Conservation (phyloP, 2,113 vertebrate species). For the Naja naja region DNA sequence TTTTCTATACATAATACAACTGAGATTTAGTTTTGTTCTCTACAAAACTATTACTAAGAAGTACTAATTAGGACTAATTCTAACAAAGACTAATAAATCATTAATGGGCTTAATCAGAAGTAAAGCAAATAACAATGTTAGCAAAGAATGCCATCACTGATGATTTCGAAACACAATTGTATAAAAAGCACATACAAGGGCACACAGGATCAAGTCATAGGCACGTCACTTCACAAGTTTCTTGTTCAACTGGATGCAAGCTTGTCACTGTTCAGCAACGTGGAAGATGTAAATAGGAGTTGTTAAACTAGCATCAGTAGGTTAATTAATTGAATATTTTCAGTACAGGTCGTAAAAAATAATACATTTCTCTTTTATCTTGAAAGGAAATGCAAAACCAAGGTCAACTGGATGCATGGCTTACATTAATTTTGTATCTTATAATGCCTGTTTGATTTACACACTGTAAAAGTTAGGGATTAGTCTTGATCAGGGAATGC, state of each 20-base stretch:
- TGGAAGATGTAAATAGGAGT: conserved; percentile 52
- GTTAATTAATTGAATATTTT: not conserved
- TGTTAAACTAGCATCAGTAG: not conserved
- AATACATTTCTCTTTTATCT: not conserved
- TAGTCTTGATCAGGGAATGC: not conserved
- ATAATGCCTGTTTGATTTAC: not conserved
- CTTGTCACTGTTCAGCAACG: conserved; percentile 48
- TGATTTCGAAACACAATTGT: not conserved
- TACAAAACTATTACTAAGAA: conserved; percentile 35
- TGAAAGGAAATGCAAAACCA: not conserved
- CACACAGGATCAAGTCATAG: conserved; percentile 14
- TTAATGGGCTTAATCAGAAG: conserved; percentile 31
- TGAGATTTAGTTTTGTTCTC: conserved; percentile 43
- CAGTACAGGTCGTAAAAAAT: not conserved
- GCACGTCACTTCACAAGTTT: conserved; percentile 46
- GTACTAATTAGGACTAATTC: conserved; percentile 42
- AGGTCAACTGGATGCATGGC: not conserved
- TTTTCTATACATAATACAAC: conserved; percentile 35
- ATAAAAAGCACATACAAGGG: not conserved
- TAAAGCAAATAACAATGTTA: conserved; percentile 14
- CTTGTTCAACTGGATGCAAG: conserved; percentile 51
- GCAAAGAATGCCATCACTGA: conserved; percentile 1
- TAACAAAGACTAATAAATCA: conserved; percentile 27
- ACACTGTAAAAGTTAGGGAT: not conserved
- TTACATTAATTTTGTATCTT: not conserved